A percentile compares a stretch with the other conserved stretches of the same genome.
These are phyloP conservation scores for Phortica okadai DNA, from an alignment of 2,888 invertebrate species.

Conservation along the genomic window DNA sequence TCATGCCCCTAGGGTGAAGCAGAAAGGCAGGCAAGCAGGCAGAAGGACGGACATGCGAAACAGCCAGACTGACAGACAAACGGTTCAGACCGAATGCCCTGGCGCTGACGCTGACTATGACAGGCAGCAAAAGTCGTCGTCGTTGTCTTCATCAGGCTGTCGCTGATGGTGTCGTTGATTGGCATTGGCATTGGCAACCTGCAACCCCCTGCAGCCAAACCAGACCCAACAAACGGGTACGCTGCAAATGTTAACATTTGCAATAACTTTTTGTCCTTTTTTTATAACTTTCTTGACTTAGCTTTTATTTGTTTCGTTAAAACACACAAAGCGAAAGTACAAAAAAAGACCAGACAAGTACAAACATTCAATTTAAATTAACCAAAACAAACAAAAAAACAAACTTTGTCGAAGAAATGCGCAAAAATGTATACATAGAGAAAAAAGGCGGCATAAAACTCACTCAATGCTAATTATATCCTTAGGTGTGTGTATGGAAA, in stretches of 20 bases:
- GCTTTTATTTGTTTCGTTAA: background rate
- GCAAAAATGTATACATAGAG: background rate
- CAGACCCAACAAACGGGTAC: conserved; percentile 23
- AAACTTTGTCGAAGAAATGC: background rate
- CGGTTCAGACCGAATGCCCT: background rate
- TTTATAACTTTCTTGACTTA: background rate
- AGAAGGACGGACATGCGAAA: conserved; percentile 35
- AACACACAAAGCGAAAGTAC: background rate
- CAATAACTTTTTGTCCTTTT: conserved; percentile 11
- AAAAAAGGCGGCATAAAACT: too few relatives aligned
- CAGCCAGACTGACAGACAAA: background rate
- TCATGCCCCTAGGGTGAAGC: conserved; percentile 20
- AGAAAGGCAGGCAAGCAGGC: conserved; percentile 30
- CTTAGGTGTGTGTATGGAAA: background rate
- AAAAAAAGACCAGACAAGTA: background rate
- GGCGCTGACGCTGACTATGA: background rate
- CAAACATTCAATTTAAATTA: conserved; percentile 15
- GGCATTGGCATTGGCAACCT: conserved; percentile 37
- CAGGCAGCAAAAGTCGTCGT: background rate
- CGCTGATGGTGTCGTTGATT: conserved; percentile 69
- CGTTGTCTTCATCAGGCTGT: conserved; percentile 32
- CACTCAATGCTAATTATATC: background rate
- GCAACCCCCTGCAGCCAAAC: background rate
- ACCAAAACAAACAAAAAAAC: background rate
- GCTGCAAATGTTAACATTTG: conserved; percentile 63